Percentiles rank a stretch among this genome's conserved stretches.
Evolutionary conservation across 2,888 invertebrate genomes (phyloP).

Genomic region (Physocephala rufipes): DNA sequence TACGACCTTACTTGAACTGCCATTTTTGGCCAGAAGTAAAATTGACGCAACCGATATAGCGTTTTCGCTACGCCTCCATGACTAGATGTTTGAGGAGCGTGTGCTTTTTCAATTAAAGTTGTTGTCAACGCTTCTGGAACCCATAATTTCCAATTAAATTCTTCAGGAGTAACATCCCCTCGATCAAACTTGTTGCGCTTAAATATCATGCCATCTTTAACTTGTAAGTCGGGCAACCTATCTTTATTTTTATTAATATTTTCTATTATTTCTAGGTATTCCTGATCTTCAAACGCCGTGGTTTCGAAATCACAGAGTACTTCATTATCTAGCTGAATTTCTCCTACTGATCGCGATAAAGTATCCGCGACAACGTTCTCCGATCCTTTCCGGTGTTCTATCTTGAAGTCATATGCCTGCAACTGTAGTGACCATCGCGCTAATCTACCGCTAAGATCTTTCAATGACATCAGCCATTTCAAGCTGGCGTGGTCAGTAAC

Average conservation of each 20-base stretch:
- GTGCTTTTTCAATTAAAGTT: conserved; percentile 15
- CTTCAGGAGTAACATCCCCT: neutral
- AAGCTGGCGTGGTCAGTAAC: conserved; percentile 7
- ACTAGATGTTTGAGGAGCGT: conserved; percentile 1
- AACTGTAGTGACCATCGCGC: neutral
- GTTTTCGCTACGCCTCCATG: conserved; percentile 31
- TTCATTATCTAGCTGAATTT: neutral
- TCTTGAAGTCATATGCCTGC: neutral
- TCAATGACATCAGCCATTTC: conserved; percentile 16
- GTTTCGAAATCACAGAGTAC: too few species aligned
- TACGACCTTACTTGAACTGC: conserved; percentile 4
- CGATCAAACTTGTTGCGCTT: neutral
- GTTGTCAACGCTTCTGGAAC: conserved; percentile 19
- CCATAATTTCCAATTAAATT: conserved; percentile 32
- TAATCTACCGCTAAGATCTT: conserved; percentile 6
- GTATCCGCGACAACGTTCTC: neutral
- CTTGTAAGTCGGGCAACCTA: conserved; percentile 14
- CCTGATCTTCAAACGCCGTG: neutral
- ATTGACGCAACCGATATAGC: neutral
- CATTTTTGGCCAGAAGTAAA: neutral
- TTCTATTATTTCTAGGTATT: neutral
- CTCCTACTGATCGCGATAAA: neutral
- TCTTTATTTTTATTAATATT: neutral
- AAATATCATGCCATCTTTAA: conserved; percentile 20
- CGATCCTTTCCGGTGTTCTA: conserved; percentile 12